Base-by-base conservation (phyloP, 53 echinoderm and acorn worm genomes). In the Luidia sarsii region DNA sequence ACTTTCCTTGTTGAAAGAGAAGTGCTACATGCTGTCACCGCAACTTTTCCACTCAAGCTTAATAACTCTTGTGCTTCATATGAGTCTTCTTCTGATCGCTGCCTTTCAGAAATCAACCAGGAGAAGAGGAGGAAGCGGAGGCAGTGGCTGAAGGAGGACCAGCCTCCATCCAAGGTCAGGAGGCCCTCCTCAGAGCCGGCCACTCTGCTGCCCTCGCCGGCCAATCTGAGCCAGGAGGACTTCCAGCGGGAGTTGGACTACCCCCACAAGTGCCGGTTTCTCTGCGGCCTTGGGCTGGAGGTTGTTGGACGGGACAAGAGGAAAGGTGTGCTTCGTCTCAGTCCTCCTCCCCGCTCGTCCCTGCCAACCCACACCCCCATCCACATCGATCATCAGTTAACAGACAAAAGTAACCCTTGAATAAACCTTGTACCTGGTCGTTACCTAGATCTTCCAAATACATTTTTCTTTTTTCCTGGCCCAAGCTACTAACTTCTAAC, bases 211-310 rank as follows among this genome's bases (percentile, higher is more conserved):
- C 92, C 97, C 54, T 71, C 89, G 15, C 73, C 90, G 52, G 90
- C 93, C 39, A 85, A 71, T 23, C 80, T 97, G n/a, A 82, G 87
- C 48, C 73, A 88, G 61, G 89, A 93, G 59, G 89, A 97, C 53
- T 97, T 97, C 88, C 86, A 93, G 65, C 83, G 93, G 65, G 91
- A 97, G 85, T 86, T 88, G 62, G 87, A 93, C 77, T 97, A 97
- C 72, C 74, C 83, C 30, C 88, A 90, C 74, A 97, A 97, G 61
- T 90, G 93, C 53, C 79, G 88, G 69, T 97, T 97, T 83, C 81
- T 97, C 16, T 83, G 83, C 32, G 80, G 75, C 60, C 75, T 93
- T 65, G 83, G 86, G 18, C 82, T 97, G 33, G 93, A 97, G 13
- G 86, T 71, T 33, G 89, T 93, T 51, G 70, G 80, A 11, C 59